Evolutionary conservation across 2,113 vertebrate genomes (phyloP), one percentile per base, ranked within the genome.

Genomic region (Phycodurus eques): DNA sequence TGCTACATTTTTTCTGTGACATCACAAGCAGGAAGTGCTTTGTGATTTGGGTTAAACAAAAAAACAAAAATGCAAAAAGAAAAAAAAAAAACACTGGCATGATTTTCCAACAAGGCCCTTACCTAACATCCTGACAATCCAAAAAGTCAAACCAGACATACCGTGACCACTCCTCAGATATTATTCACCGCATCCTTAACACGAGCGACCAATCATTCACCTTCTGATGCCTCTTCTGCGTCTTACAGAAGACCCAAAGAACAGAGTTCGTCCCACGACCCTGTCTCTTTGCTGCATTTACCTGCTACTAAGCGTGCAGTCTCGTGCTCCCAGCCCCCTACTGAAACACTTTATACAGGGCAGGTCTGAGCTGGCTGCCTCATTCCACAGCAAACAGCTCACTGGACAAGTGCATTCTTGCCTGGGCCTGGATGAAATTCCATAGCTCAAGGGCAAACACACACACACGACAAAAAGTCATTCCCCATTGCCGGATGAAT

Each of bases 321-420:
- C 74, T 63, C 35, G 66, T 17, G 13, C 53, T 33, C 51, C 53
- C 11, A 47, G 51, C 51, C 73, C 35, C 63, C 13, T 67, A 71
- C 73, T 39, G 59, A 59, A 15, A 61, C 31, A 61, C 73, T 64
- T 62, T 78, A 59, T 27, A 56, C 65, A 39, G 76, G 87, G 80
- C 90, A 88, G 77, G 90, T 91, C 78, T 73, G 57, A 82, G 84
- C 90, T 88, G 75, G 89, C 84, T 12, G 68, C 61, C 80, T 91
- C 89, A 92, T 92, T 91, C 90, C 87, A 88, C 79, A 76, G 74
- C 20, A 4, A 39, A 67, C 65, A 42, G 49, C 75, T 56, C 74
- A 79, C 22, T 44, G 63, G 62, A 80, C 88, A 83, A 77, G 88
- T 81, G 73, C 81, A 59, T 79, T 88, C 90, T 70, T 88, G 90